Evolutionary conservation across 2,797 vertebrate species (phyloP).

Genomic region (Tapirus indicus): DNA sequence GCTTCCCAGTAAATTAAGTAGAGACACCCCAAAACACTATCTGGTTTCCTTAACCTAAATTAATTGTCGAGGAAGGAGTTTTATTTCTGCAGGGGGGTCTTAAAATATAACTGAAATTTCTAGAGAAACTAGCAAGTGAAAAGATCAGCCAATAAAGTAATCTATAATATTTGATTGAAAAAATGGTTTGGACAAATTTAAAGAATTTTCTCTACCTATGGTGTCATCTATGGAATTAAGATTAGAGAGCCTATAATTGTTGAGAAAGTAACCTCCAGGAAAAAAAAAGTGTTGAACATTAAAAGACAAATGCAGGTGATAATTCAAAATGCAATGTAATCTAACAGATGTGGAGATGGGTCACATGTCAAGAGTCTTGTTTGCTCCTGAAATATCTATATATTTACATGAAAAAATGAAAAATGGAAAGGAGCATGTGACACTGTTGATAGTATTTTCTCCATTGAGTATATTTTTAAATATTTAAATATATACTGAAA

Average conservation of each 20-base stretch:
- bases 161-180: conserved; percentile 11
- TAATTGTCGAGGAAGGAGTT: neutral
- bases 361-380: neutral
- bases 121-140: neutral
- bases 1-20: neutral
- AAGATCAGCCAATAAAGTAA: neutral
- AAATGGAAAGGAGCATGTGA: neutral
- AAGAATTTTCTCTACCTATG: neutral
- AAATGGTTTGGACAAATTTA: conserved; percentile 5
- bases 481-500: neutral
- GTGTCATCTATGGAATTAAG: neutral
- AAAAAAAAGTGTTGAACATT: neutral
- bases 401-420: neutral
- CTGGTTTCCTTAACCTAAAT: conserved; percentile 12
- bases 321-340: neutral
- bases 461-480: neutral
- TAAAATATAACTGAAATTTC: conserved; percentile 3
- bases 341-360: neutral
- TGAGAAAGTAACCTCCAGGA: neutral
- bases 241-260: neutral
- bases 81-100: neutral
- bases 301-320: neutral
- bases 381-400: neutral
- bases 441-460: neutral
- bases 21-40: neutral